Conservation (phyloP, 2,888 invertebrate species). For the Sinopyrophorus schimmeli region DNA sequence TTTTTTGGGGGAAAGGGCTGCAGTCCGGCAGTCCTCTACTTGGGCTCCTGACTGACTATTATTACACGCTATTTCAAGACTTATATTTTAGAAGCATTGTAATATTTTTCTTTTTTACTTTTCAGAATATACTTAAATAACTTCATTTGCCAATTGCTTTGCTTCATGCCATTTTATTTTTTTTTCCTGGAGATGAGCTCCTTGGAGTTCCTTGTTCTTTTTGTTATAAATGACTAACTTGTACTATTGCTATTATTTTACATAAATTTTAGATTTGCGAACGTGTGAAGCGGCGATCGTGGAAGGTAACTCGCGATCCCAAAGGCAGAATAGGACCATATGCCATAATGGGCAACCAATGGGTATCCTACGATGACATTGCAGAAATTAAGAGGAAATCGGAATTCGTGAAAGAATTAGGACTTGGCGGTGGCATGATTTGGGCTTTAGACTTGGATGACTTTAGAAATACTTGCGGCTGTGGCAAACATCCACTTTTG, state of each 20-base stretch:
- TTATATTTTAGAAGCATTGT: no score
- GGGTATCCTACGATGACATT: constrained; percentile 78
- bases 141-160: no score
- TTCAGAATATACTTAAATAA: no score
- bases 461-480: constrained; percentile 69
- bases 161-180: no score
- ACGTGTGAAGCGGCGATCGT: constrained; percentile 61
- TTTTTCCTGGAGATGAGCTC: no score
- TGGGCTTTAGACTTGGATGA: constrained; percentile 82
- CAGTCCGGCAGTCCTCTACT: no score
- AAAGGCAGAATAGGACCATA: constrained; percentile 72
- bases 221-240: constrained; percentile 7
- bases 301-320: constrained; percentile 65
- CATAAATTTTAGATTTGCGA: constrained; percentile 63
- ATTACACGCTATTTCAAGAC: no score
- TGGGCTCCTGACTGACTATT: no score
- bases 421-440: constrained; percentile 73
- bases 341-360: constrained; percentile 71
- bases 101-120: no score
- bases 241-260: not conserved
- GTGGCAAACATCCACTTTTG: constrained; percentile 69
- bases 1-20: no score
- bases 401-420: constrained; percentile 60
- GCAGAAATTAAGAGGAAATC: constrained; percentile 67
- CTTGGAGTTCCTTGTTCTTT: not conserved